Conservation (phyloP, 2,113 vertebrate genomes). For the Nothoprocta pentlandii region DNA sequence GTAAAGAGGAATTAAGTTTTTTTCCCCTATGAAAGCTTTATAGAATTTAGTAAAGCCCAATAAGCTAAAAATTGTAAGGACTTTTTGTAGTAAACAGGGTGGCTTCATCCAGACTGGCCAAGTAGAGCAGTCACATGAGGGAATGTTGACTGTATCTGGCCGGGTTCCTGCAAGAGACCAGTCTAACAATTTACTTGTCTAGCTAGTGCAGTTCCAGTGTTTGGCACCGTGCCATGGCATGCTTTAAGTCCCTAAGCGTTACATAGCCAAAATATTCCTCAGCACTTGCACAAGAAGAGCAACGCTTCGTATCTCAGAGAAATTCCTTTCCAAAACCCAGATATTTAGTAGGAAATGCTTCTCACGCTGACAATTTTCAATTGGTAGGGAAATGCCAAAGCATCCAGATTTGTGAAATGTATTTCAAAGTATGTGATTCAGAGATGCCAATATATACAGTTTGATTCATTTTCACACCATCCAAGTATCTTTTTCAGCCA, state of each 20-base stretch:
- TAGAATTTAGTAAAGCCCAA: background rate
- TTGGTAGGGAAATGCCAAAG: background rate
- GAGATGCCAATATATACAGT: too few species aligned
- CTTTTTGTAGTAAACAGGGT: background rate
- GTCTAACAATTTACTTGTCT: background rate
- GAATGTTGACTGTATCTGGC: background rate
- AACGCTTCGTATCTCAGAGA: background rate
- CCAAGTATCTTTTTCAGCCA: background rate
- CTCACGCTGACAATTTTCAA: background rate
- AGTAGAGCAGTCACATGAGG: accelerated
- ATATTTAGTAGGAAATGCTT: background rate
- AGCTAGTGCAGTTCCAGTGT: background rate
- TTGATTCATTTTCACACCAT: background rate
- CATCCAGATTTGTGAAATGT: background rate
- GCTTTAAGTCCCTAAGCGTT: background rate
- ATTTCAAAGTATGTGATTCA: background rate
- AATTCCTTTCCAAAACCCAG: background rate
- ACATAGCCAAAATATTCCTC: background rate
- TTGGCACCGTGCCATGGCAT: background rate
- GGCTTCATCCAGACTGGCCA: background rate
- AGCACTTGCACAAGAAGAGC: background rate
- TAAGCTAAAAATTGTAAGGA: background rate
- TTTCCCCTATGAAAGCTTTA: background rate
- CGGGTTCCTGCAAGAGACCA: background rate
- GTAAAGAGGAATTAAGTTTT: background rate